A percentile compares a stretch with the other conserved stretches of the same genome.
Evolutionary conservation across 1,140 invertebrate species (phyloP).

Genomic region (Agrypnia vestita): DNA sequence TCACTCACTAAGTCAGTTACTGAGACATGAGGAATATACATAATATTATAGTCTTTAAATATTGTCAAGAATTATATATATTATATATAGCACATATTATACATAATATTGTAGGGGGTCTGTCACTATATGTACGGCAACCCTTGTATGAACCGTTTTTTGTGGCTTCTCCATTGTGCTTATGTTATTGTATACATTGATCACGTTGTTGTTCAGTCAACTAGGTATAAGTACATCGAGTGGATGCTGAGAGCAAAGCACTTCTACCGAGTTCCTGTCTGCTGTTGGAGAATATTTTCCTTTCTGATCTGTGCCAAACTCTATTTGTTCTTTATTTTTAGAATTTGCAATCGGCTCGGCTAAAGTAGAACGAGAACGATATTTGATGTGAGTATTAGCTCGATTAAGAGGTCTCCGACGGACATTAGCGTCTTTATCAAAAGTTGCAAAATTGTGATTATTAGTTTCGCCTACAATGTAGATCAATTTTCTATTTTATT

Average conservation of each 20-base stretch:
- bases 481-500: neutral
- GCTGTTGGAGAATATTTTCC: too few species aligned
- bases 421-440: neutral
- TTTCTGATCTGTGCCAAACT: too few species aligned
- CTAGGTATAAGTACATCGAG: constrained; percentile 32
- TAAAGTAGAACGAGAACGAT: neutral
- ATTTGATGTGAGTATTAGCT: neutral
- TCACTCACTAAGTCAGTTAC: constrained; percentile 25
- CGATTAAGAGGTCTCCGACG: neutral
- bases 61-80: constrained; percentile 27
- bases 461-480: neutral
- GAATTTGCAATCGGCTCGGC: too few species aligned
- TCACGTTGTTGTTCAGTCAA: constrained; percentile 21
- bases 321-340: too few species aligned
- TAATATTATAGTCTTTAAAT: constrained; percentile 16
- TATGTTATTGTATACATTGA: constrained; percentile 14
- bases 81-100: constrained; percentile 3
- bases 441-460: neutral
- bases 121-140: constrained; percentile 13
- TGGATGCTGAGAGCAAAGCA: constrained; percentile 4
- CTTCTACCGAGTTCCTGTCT: neutral
- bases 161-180: constrained; percentile 39
- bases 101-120: constrained; percentile 7
- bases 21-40: neutral
- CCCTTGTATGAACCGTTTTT: constrained; percentile 1